These are phyloP conservation scores for Ethmia dodecea DNA, from an alignment of 2,888 invertebrate species.

Conservation along the genomic window DNA sequence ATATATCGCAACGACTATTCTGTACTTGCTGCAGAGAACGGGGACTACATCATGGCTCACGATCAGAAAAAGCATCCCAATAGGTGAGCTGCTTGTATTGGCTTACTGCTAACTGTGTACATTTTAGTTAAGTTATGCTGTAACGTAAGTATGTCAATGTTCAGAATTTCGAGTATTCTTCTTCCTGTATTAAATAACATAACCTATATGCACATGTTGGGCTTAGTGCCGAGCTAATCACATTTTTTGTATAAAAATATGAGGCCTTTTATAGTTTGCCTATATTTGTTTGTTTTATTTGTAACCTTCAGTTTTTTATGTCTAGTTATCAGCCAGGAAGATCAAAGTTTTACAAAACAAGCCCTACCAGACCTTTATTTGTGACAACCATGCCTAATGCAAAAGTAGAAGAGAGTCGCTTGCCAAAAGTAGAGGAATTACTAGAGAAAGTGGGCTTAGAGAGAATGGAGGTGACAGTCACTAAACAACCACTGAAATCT, in stretches of 20 bases:
- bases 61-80: constrained; percentile 48
- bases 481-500: constrained; percentile 65
- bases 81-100: no score
- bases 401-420: constrained; percentile 54
- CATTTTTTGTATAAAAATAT: neutral
- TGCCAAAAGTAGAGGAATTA: constrained; percentile 69
- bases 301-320: no score
- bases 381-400: constrained; percentile 59
- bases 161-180: no score
- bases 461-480: constrained; percentile 52
- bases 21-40: constrained; percentile 59
- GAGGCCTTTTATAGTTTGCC: no score
- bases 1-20: constrained; percentile 58
- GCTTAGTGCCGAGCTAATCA: neutral
- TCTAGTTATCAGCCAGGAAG: constrained; percentile 31
- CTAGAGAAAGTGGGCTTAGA: constrained; percentile 64
- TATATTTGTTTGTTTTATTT: no score
- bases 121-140: no score
- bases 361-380: constrained; percentile 53
- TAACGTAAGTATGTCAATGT: no score
- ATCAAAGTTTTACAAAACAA: constrained; percentile 53
- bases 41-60: constrained; percentile 65
- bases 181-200: no score
- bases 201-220: constrained; percentile 6
- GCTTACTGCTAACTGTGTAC: no score